Evolutionary conservation across 2,113 vertebrate species (phyloP), one percentile per base, ranked within the genome.

Genomic region (Podilymbus podiceps): DNA sequence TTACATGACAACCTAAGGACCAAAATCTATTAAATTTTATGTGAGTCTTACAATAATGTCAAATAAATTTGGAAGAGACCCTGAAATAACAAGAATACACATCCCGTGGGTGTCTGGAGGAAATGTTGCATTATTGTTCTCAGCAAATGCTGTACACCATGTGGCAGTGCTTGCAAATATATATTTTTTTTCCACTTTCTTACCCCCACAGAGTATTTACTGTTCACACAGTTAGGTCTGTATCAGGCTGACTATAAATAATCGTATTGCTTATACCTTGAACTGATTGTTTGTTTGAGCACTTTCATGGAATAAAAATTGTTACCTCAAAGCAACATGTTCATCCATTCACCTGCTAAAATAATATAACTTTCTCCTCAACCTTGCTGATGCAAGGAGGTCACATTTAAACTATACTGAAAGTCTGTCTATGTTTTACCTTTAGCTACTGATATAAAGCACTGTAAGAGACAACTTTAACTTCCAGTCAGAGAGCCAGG

Each of bases 181-280:
- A 8, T 38, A 8, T 38, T 38, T 38, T 89, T 97, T 95, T 86
- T 96, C 79, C 44, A 77, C 71, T 91, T 98, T 95, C 69, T 92
- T 94, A 88, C 47, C 25, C 52, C 67, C 78, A 88, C 40, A 89
- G 90, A 96, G 72, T 92, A 96, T 94, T 96, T 97, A 85, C 69
- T 90, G 64, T 96, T 97, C 91, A 89, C 85, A 96, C 44, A 93
- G 91, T 95, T 76, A 87, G 60, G 80, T 86, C 73, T 95, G 62
- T 67, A 88, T 72, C 86, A 93, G n/a, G 38, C 35, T 91, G 71
- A 90, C 52, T 96, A 91, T 96, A 97, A 97, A 96, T 93, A 98
- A 90, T 44, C 85, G 85, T 88, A 75, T 30, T 52, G 30, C 49
- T 96, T 93, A 64, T 84, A 90, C 69, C 49, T 88, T 89, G 93